Evolutionary conservation across 2,113 vertebrate species (phyloP).

Genomic region (Neomonachus schauinslandi): DNA sequence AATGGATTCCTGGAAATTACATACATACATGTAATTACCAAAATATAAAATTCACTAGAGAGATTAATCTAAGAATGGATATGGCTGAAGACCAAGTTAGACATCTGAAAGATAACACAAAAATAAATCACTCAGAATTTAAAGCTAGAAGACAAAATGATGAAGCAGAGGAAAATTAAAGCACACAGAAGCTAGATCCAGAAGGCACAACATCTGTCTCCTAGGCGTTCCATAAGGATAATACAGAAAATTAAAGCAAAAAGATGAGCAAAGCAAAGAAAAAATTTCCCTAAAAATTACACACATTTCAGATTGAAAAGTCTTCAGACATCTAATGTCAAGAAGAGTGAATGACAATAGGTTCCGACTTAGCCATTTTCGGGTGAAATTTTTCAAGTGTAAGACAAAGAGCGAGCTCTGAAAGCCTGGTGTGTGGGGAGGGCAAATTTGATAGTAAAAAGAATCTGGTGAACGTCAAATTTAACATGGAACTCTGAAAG

Average conservation of each 20-base stretch:
- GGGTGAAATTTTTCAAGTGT: not conserved
- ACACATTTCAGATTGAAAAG: slow-evolving; percentile 17
- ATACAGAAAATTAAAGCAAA: not conserved
- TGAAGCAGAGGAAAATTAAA: slow-evolving; percentile 61
- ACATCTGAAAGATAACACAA: slow-evolving; percentile 59
- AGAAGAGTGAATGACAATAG: slow-evolving; percentile 15
- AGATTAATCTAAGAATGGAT: slow-evolving; percentile 50
- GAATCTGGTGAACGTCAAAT: not conserved
- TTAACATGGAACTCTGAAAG: not conserved
- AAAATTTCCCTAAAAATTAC: not conserved
- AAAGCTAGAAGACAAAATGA: slow-evolving; percentile 66
- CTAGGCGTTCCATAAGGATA: slow-evolving; percentile 14
- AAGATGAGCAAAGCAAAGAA: not conserved
- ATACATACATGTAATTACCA: not conserved
- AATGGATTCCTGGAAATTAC: slow-evolving; percentile 48
- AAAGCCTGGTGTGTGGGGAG: not conserved
- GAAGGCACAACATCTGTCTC: slow-evolving; percentile 47
- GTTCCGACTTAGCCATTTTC: not conserved
- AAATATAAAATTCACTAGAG: slow-evolving; percentile 50
- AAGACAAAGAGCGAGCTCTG: not conserved
- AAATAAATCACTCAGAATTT: slow-evolving; percentile 61
- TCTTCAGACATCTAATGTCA: not conserved
- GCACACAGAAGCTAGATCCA: slow-evolving; percentile 62
- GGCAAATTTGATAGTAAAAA: not conserved
- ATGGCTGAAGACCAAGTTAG: slow-evolving; percentile 56